These are phyloP conservation scores for Siniperca scherzeri DNA, from an alignment of 2,797 vertebrate species.

Conservation along the genomic window DNA sequence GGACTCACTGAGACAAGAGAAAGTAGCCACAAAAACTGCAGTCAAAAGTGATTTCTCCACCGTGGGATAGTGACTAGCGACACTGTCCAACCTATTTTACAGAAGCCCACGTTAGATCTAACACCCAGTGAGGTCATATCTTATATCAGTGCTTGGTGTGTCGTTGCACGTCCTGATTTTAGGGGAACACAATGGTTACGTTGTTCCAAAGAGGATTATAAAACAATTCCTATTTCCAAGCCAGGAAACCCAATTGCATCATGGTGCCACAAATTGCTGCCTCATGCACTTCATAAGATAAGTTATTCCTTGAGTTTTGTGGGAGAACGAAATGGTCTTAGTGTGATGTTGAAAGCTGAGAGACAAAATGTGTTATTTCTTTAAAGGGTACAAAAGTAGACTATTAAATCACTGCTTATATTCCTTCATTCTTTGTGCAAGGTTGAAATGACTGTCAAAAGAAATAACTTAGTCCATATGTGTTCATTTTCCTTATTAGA, in stretches of 20 bases:
- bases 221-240: constrained; percentile 71
- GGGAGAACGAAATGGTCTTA: constrained; percentile 24
- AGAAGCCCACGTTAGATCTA: constrained; percentile 14
- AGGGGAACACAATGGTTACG: constrained; percentile 66
- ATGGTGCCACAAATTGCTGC: constrained; percentile 44
- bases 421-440: constrained; percentile 3
- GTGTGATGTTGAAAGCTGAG: constrained; percentile 10
- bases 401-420: neutral
- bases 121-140: constrained; percentile 55
- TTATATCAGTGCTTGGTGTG: constrained; percentile 39
- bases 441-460: neutral
- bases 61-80: constrained; percentile 19
- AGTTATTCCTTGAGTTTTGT: constrained; percentile 27
- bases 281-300: constrained; percentile 55
- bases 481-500: neutral
- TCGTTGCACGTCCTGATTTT: constrained; percentile 49
- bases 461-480: neutral
- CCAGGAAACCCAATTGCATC: constrained; percentile 70
- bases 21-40: constrained; percentile 19
- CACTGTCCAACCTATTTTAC: constrained; percentile 37
- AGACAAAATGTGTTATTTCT: constrained; percentile 21
- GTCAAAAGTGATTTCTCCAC: constrained; percentile 30
- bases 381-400: constrained; percentile 1
- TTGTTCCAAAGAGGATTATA: constrained; percentile 74
- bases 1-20: constrained; percentile 11